Conservation (phyloP, 2,888 invertebrate genomes). For the Penaeus monodon region DNA sequence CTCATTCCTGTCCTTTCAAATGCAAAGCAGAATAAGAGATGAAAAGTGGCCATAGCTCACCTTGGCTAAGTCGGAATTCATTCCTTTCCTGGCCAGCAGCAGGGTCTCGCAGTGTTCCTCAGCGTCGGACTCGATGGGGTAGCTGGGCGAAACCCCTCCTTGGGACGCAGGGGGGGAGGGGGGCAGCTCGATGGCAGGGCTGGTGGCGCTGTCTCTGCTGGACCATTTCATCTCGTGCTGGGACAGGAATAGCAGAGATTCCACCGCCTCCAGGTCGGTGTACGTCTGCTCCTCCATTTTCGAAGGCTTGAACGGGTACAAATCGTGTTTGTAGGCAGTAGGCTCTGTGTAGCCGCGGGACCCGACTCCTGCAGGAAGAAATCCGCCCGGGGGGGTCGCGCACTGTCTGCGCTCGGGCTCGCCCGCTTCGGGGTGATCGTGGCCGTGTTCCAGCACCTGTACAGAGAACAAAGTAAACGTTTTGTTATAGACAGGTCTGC, state of each 20-base stretch:
- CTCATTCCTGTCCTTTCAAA: too few relatives aligned
- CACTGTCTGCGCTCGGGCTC: too few relatives aligned
- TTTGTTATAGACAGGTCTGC: too few relatives aligned
- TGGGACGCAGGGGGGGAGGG: slow-evolving; percentile 49
- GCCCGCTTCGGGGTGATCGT: too few relatives aligned
- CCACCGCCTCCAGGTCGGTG: slow-evolving; percentile 42
- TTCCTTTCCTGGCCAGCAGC: background rate
- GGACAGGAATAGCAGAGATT: slow-evolving; percentile 36
- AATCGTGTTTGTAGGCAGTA: too few relatives aligned
- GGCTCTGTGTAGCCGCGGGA: too few relatives aligned
- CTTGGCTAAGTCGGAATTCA: slow-evolving; percentile 37
- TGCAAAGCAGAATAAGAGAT: too few relatives aligned
- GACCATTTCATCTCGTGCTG: slow-evolving; percentile 29
- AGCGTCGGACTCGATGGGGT: slow-evolving; percentile 44
- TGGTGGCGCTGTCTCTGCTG: background rate
- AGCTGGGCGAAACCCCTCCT: slow-evolving; percentile 39
- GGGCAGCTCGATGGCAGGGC: slow-evolving; percentile 13
- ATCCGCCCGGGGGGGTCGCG: too few relatives aligned
- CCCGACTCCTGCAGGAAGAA: too few relatives aligned
- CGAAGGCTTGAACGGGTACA: background rate
- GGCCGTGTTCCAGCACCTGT: too few relatives aligned
- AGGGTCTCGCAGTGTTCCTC: slow-evolving; percentile 34
- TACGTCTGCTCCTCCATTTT: slow-evolving; percentile 8
- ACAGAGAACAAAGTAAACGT: too few relatives aligned
- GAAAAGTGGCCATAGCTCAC: background rate